Conservation (phyloP, 2,888 invertebrate genomes). For the Saturnia japonica region DNA sequence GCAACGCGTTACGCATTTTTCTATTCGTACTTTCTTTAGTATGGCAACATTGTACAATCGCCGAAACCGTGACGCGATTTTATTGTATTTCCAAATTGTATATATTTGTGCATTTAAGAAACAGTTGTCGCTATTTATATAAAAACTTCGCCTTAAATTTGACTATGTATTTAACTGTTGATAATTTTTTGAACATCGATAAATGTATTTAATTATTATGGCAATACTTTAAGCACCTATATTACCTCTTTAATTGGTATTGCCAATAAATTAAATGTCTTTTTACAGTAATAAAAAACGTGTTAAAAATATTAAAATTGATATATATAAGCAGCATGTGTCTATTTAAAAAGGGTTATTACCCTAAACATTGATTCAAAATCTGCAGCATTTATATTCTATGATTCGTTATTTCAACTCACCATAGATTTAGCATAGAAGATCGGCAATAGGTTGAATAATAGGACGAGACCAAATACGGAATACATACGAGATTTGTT, state of each 20-base stretch:
- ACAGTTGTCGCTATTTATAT: constrained; percentile 35
- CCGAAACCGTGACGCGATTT: not conserved
- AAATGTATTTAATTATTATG: constrained; percentile 3
- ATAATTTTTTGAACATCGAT: not conserved
- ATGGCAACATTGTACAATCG: constrained; percentile 66
- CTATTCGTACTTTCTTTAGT: constrained; percentile 41
- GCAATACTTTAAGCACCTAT: constrained; percentile 36
- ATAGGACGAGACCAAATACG: too few relatives aligned
- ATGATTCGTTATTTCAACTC: not conserved
- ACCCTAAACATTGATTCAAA: not conserved
- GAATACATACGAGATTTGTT: too few relatives aligned
- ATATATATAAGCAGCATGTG: not conserved
- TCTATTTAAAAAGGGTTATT: not conserved
- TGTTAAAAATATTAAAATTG: not conserved
- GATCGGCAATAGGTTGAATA: too few relatives aligned
- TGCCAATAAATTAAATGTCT: constrained; percentile 53
- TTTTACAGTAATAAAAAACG: constrained; percentile 46
- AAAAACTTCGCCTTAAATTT: constrained; percentile 25
- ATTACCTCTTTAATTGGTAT: constrained; percentile 17
- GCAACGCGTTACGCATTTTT: constrained; percentile 56
- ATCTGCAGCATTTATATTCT: not conserved
- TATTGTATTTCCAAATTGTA: not conserved
- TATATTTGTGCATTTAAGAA: not conserved
- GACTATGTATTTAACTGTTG: not conserved
- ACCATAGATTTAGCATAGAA: too few relatives aligned